Conservation (phyloP, 2,888 invertebrate species). For the Lumbricus terrestris region DNA sequence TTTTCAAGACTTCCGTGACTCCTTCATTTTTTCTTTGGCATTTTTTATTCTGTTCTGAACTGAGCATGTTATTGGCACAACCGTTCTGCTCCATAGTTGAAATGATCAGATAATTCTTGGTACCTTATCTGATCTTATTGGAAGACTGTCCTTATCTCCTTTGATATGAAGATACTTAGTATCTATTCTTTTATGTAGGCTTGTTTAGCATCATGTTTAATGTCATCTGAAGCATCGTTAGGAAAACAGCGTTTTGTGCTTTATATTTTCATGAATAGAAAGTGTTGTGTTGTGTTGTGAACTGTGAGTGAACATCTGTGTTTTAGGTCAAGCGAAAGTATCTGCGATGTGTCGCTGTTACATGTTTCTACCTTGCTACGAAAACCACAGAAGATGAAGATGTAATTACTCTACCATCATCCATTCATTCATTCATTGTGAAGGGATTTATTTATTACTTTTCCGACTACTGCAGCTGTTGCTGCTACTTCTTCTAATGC, state of each 20-base stretch:
- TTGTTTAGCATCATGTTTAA: not conserved
- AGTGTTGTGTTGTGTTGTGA: no score
- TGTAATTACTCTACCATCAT: conserved; percentile 43
- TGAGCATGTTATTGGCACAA: not conserved
- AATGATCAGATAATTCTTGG: not conserved
- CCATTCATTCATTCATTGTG: no score
- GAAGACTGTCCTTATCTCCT: not conserved
- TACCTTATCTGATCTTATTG: not conserved
- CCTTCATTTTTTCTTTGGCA: not conserved
- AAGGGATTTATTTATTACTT: no score
- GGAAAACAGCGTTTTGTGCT: not conserved
- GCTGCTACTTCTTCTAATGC: no score
- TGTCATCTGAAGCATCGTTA: not conserved
- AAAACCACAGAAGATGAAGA: conserved; percentile 61
- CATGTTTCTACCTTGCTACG: conserved; percentile 81
- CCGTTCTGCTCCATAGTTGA: not conserved
- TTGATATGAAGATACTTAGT: not conserved
- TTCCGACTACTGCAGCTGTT: no score
- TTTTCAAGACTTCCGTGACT: not conserved
- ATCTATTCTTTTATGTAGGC: not conserved
- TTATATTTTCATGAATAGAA: not conserved
- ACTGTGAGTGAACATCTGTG: not conserved
- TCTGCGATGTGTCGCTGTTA: conserved; percentile 82
- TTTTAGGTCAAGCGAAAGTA: conserved; percentile 66
- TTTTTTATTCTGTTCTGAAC: no score